Base-by-base conservation (phyloP, 2,113 vertebrate genomes). In the Callithrix jacchus region DNA sequence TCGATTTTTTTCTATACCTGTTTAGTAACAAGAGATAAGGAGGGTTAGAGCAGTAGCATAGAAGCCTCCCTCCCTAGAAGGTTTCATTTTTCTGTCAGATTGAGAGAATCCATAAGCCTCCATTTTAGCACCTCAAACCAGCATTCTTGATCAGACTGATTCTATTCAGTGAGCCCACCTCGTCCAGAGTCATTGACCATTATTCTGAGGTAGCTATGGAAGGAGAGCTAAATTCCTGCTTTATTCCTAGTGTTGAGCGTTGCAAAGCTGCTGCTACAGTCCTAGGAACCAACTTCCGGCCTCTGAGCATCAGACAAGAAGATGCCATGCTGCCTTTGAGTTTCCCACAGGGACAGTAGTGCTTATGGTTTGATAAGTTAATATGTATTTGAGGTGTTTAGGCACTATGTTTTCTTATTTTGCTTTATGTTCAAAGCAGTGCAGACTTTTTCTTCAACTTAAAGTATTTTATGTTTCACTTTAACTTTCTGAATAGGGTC, bases 391-490 rank as follows among this genome's bases (percentile, higher is more conserved):
- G 47, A 80, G 30, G 4, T 64, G 5, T 80, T 92, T 68, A 30
- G 49, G 42, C 45, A 47, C 25, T 56, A 42, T 87, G 23, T 54
- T 91, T 94, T 20, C 32, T 49, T 83, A 13, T 76, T 42, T 90
- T 66, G 27, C 49, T 77, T 83, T 42, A 1, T 94, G 42, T 81
- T 94, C 70, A 27, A 94, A 96, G 89, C 32, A 85, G 12, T 61
- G 56, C 66, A 88, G 40, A 89, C 20, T 42, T 83, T 64, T 89
- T 23, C 25, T 94, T 87, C 49, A 93, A 77, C 74, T 61, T 76
- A 52, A 91, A 80, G 81, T 88, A 61, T 94, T 89, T 92, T 64
- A 12, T 73, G 5, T 86, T 64, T 93, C 54, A 54, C 68, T 94
- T 42, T 74, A 81, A 81, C 5, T 79, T 88, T 84, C 23, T 93